Evolutionary conservation across 2,888 invertebrate species (phyloP).

Genomic region (Ischnura elegans): DNA sequence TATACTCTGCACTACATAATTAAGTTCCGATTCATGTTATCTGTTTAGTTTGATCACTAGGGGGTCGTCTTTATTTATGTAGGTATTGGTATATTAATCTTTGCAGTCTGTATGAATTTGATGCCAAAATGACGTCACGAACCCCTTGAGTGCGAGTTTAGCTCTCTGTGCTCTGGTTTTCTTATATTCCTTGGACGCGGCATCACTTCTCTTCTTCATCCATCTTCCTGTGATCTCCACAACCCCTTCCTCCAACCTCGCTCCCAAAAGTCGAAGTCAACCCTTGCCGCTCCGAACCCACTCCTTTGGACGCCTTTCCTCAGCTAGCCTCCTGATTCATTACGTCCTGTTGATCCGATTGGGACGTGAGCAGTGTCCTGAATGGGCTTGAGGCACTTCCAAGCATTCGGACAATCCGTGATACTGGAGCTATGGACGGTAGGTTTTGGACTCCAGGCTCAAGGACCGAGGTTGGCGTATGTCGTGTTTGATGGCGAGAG

Average conservation of each 20-base stretch:
- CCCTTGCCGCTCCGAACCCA: background rate
- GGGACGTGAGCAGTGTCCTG: conserved; percentile 35
- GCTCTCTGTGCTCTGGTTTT: too few species aligned
- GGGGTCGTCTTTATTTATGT: too few species aligned
- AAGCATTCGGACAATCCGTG: conserved; percentile 37
- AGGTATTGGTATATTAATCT: too few species aligned
- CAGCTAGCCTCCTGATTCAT: background rate
- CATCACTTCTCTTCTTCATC: too few species aligned
- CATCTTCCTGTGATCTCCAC: too few species aligned
- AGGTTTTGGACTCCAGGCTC: background rate
- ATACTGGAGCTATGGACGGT: background rate
- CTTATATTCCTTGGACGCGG: too few species aligned
- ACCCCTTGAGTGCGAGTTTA: too few species aligned
- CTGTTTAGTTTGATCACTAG: too few species aligned
- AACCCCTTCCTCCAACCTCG: background rate
- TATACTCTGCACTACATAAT: too few species aligned
- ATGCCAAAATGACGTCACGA: too few species aligned
- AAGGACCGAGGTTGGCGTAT: background rate
- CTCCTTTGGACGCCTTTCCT: background rate
- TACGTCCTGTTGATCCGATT: conserved; percentile 36
- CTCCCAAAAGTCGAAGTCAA: background rate
- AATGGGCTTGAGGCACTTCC: background rate
- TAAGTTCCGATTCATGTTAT: too few species aligned
- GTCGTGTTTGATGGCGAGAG: background rate
- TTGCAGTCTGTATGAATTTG: too few species aligned